phyloP scores from a whole-genome alignment of 2,888 invertebrate species.

The Troides oblongomaculatus region DNA sequence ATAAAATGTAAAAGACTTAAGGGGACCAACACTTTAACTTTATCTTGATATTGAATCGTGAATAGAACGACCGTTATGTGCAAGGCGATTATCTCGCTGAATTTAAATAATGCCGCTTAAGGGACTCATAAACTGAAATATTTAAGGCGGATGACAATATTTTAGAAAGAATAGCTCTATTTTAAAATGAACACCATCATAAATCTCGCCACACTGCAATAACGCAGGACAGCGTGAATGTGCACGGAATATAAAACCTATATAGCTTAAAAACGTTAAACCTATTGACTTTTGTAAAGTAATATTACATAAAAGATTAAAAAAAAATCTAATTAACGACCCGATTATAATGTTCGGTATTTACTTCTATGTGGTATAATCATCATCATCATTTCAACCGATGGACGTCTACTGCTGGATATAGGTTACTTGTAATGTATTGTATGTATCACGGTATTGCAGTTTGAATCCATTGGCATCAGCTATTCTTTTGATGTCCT shows the following conservation, averaged over 20 bases:
- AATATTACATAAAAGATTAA: constrained; percentile 6
- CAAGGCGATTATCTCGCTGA: constrained; percentile 41
- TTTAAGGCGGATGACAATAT: constrained; percentile 78
- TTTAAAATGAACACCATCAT: constrained; percentile 71
- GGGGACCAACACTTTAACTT: constrained; percentile 28
- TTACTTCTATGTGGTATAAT: background rate
- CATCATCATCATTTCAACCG: too few relatives aligned
- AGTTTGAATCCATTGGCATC: too few relatives aligned
- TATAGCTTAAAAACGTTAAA: constrained; percentile 56
- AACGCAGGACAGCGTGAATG: constrained; percentile 63
- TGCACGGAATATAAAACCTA: constrained; percentile 66
- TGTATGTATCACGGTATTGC: too few relatives aligned
- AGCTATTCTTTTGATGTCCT: too few relatives aligned
- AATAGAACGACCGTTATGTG: constrained; percentile 52
- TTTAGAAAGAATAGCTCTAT: constrained; percentile 77
- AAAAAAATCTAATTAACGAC: background rate
- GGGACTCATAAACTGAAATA: constrained; percentile 75
- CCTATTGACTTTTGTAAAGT: constrained; percentile 32
- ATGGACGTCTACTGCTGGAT: too few relatives aligned
- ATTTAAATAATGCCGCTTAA: constrained; percentile 62
- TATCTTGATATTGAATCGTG: constrained; percentile 40
- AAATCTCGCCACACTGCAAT: constrained; percentile 71
- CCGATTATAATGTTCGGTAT: background rate
- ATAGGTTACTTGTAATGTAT: too few relatives aligned
- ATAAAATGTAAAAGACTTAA: constrained; percentile 23